phyloP scores from a whole-genome alignment of 2,888 invertebrate genomes.

The Strigamia crassipes region DNA sequence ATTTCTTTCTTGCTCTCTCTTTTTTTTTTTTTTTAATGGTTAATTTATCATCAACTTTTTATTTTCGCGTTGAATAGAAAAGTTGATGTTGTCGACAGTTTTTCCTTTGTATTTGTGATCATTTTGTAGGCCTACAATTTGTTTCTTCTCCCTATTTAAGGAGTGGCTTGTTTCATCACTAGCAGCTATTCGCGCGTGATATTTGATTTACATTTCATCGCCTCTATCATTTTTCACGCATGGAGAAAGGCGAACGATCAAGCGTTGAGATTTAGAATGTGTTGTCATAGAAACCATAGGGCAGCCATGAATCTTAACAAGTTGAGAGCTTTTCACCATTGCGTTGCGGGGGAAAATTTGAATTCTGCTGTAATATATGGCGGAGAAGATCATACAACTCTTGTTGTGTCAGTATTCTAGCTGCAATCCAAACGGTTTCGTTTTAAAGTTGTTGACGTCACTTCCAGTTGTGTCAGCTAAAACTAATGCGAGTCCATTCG shows the following conservation, averaged over 20 bases:
- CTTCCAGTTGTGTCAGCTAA: too few species aligned
- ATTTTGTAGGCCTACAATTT: constrained; percentile 37
- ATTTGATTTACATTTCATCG: constrained; percentile 37
- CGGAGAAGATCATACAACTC: too few species aligned
- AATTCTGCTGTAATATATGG: background rate
- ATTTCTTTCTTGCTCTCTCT: background rate
- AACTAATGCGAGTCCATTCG: too few species aligned
- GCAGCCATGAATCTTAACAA: background rate
- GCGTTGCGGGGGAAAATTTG: background rate
- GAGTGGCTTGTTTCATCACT: constrained; percentile 40
- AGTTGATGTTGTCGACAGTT: constrained; percentile 38
- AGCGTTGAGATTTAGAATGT: constrained; percentile 15
- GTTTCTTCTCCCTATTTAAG: constrained; percentile 34
- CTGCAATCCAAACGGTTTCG: too few species aligned
- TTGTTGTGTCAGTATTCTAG: too few species aligned
- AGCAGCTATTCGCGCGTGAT: constrained; percentile 24
- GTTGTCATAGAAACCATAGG: constrained; percentile 26
- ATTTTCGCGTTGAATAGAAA: constrained; percentile 14
- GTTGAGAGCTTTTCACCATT: background rate
- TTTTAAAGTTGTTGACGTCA: too few species aligned
- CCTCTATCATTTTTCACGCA: constrained; percentile 37
- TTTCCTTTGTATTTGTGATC: constrained; percentile 38
- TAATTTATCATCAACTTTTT: constrained; percentile 28
- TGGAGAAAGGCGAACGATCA: background rate
- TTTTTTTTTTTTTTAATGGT: background rate